Percentiles rank a stretch among this genome's conserved stretches.
phyloP scores from a whole-genome alignment of 1,140 invertebrate species.

The Bombus consobrinus region DNA sequence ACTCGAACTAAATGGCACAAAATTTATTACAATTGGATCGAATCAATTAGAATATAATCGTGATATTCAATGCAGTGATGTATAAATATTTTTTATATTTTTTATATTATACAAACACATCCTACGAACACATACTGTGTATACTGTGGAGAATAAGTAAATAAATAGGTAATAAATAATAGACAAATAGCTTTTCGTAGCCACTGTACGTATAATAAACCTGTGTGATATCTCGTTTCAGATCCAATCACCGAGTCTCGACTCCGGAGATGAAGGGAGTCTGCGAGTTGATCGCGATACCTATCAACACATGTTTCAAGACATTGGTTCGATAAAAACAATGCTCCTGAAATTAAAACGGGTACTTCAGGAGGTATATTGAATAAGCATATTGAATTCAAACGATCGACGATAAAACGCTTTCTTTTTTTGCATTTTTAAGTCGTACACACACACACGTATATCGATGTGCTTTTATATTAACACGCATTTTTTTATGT shows the following conservation, averaged over 20 bases:
- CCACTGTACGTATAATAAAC: neutral
- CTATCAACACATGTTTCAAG: conserved; percentile 88
- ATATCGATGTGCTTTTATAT: conserved; percentile 63
- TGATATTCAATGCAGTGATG: too few relatives aligned
- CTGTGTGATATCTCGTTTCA: conserved; percentile 51
- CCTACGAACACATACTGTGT: too few relatives aligned
- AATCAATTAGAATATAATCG: too few relatives aligned
- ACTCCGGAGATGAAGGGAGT: conserved; percentile 84
- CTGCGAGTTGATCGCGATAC: conserved; percentile 85
- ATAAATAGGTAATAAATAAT: too few relatives aligned
- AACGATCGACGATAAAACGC: neutral
- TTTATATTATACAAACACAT: too few relatives aligned
- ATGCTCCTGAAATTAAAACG: conserved; percentile 90
- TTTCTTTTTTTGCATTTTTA: conserved; percentile 40
- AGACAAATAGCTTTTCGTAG: too few relatives aligned
- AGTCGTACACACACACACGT: conserved; percentile 34
- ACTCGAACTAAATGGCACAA: too few relatives aligned
- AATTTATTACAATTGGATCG: too few relatives aligned
- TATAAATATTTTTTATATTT: too few relatives aligned
- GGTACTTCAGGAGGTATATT: conserved; percentile 88
- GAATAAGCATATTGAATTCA: neutral
- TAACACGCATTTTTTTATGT: conserved; percentile 77
- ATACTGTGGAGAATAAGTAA: too few relatives aligned
- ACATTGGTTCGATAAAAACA: conserved; percentile 91
- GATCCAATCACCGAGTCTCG: conserved; percentile 79